Evolutionary conservation across 2,797 vertebrate genomes (phyloP).

Genomic region (Gobionotothen gibberifrons): DNA sequence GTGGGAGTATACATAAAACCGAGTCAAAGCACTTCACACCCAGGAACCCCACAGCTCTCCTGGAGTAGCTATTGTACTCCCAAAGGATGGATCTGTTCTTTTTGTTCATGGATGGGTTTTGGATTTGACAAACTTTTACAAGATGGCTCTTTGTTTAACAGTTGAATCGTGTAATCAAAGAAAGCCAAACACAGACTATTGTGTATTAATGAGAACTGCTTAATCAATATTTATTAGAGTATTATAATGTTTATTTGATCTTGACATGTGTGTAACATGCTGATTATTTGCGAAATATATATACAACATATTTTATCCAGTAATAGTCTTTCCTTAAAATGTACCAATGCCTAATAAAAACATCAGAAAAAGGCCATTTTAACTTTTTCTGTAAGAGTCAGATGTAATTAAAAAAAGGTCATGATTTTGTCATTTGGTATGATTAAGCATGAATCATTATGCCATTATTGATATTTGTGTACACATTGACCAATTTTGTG

Average conservation of each 20-base stretch:
- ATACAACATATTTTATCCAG: background rate
- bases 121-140: conserved; percentile 27
- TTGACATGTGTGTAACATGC: background rate
- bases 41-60: conserved; percentile 63
- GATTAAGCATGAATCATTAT: conserved; percentile 9
- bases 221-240: background rate
- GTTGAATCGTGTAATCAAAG: conserved; percentile 9
- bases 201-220: too few relatives aligned
- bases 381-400: background rate
- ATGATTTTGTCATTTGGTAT: too few relatives aligned
- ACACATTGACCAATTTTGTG: too few relatives aligned
- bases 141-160: background rate
- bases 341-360: background rate
- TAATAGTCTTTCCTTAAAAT: background rate
- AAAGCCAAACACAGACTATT: background rate
- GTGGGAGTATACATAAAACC: conserved; percentile 72
- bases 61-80: conserved; percentile 48
- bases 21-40: conserved; percentile 70
- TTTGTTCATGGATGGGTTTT: conserved; percentile 28
- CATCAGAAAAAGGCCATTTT: background rate
- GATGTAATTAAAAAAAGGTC: background rate
- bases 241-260: background rate
- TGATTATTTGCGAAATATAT: too few relatives aligned
- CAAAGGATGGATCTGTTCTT: conserved; percentile 45
- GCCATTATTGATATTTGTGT: background rate